These are phyloP conservation scores for Pseudoatta argentina DNA, from an alignment of 1,140 invertebrate species.

Conservation along the genomic window DNA sequence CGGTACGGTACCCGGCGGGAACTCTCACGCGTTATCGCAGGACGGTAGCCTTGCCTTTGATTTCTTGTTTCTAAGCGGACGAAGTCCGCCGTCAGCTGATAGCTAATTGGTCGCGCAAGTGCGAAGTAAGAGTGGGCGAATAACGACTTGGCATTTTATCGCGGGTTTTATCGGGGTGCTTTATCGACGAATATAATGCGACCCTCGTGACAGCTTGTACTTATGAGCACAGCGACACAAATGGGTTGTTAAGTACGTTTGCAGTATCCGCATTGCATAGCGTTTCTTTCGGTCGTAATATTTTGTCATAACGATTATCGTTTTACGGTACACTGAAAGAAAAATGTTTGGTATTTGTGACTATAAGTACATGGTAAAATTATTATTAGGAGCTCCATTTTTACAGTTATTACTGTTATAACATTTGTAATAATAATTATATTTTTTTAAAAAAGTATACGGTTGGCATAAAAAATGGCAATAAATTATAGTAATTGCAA, in stretches of 20 bases:
- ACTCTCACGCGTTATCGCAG: slow-evolving; percentile 60
- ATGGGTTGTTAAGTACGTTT: neutral
- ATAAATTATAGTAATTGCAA: too few species aligned
- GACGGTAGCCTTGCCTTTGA: slow-evolving; percentile 20
- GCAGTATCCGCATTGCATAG: neutral
- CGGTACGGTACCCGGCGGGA: slow-evolving; percentile 34
- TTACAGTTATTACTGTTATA: too few species aligned
- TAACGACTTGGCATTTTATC: slow-evolving; percentile 32
- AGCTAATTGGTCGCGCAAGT: slow-evolving; percentile 48
- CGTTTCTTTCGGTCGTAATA: neutral
- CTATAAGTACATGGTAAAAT: too few species aligned
- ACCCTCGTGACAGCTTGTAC: slow-evolving; percentile 9
- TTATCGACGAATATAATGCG: slow-evolving; percentile 41
- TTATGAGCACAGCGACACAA: slow-evolving; percentile 11
- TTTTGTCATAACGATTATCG: slow-evolving; percentile 12
- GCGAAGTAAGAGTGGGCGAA: slow-evolving; percentile 36
- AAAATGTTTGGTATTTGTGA: too few species aligned
- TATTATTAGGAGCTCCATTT: too few species aligned
- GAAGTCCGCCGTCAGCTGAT: slow-evolving; percentile 10
- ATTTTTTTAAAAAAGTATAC: too few species aligned
- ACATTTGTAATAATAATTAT: too few species aligned
- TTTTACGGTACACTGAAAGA: neutral
- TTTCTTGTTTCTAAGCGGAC: slow-evolving; percentile 47
- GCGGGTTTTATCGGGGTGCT: slow-evolving; percentile 29
- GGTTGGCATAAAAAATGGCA: too few species aligned